phyloP scores from a whole-genome alignment of 2,888 invertebrate species.

The Ephialtes manifestator region DNA sequence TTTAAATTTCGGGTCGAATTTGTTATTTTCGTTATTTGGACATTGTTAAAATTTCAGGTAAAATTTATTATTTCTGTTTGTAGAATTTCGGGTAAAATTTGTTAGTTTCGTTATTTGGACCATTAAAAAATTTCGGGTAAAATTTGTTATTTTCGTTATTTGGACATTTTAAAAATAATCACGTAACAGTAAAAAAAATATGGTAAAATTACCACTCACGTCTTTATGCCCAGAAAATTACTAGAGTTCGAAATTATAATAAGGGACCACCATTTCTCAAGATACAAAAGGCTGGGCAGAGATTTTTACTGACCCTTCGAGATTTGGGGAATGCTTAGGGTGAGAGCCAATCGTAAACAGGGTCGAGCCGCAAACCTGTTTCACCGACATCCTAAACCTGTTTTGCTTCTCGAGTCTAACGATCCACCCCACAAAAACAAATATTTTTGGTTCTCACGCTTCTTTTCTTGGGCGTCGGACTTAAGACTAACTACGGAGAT shows the following conservation, averaged over 20 bases:
- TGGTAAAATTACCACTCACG: no score
- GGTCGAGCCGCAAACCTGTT: constrained; percentile 52
- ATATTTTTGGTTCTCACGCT: constrained; percentile 15
- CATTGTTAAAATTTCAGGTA: no score
- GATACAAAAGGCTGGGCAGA: background rate
- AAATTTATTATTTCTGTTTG: no score
- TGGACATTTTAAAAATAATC: no score
- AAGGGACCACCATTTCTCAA: background rate
- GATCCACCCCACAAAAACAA: constrained; percentile 28
- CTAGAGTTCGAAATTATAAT: background rate
- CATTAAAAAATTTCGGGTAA: no score
- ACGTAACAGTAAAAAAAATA: no score
- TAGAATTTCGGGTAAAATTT: no score
- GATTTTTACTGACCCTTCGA: constrained; percentile 30
- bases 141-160: no score
- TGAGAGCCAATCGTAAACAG: background rate
- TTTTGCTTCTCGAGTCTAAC: constrained; percentile 20
- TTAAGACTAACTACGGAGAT: background rate
- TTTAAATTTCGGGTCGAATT: no score
- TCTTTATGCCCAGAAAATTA: background rate
- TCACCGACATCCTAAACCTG: constrained; percentile 38
- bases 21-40: no score
- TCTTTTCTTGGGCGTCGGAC: background rate
- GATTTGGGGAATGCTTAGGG: constrained; percentile 32
- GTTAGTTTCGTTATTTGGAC: no score